Evolutionary conservation across 2,113 vertebrate species (phyloP), one percentile per base, ranked within the genome.

Genomic region (Scopus umbretta): DNA sequence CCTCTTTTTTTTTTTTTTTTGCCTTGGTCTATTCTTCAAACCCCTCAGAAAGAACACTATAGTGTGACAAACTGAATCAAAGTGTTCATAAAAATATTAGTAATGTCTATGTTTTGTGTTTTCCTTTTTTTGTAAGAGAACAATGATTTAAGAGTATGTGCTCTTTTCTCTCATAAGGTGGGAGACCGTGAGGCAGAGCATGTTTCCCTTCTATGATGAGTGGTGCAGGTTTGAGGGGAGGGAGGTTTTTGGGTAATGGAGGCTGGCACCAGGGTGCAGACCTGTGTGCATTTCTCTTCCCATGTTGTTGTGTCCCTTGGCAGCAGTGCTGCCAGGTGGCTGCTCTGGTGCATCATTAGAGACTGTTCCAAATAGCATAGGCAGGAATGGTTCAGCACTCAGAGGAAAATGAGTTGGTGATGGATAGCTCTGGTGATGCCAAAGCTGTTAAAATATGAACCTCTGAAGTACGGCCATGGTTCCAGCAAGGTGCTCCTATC

Each of bases 361-460:
- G 97, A 92, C 98, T 93, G 98, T 98, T 99, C 98, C 98, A 98
- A 98, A 98, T 94, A 98, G 98, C 97, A 95, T 96, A 98, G 98
- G 98, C 98, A 98, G 98, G 96, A 97, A 97, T 97, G 98, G 98
- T 96, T 98, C 98, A 97, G 98, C 97, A 96, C 97, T 97, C 10
- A 5, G 97, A 98, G 98, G 98, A 98, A 99, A 99, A 99, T 98
- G 98, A 99, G 98, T 98, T 98, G 97, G 98, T 99, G 99, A 99
- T 99, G 98, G 98, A 99, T 99, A 98, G 98, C 98, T 97, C 65
- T 84, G 43, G 91, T 71, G 34, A 32, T 79, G 65, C 86, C 95
- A 88, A 79, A 94, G 98, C 98, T 98, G 98, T 98, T 98, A 98
- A 98, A 98, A 98, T 98, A 98, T 98, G 98, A 98, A 98, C 98